Percentiles rank a stretch among this genome's conserved stretches.
phyloP scores from a whole-genome alignment of 1,140 invertebrate species.

The Ceratosolen solmsi region DNA sequence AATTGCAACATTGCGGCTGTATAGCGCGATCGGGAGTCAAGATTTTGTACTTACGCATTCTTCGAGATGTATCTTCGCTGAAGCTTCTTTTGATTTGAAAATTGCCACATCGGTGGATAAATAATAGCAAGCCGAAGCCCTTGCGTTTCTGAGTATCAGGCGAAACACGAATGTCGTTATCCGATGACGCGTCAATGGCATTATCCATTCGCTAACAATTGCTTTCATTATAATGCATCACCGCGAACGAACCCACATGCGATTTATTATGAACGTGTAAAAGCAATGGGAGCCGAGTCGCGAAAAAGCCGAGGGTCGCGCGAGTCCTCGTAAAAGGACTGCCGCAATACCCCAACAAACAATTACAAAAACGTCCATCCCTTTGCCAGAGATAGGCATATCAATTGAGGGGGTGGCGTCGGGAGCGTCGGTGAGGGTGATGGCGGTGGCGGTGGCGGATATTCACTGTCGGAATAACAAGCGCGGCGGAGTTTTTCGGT shows the following conservation, averaged over 20 bases:
- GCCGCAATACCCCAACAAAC: neutral
- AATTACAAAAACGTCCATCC: no score
- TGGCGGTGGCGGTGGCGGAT: neutral
- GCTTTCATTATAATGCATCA: no score
- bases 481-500: conserved; percentile 26
- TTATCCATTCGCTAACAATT: neutral
- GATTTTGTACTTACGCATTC: no score
- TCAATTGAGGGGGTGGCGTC: neutral
- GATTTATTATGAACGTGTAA: neutral
- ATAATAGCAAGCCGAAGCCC: no score
- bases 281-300: neutral
- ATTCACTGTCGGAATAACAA: conserved; percentile 32
- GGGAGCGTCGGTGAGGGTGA: neutral
- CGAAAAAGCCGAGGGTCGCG: neutral
- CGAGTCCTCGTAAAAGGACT: neutral
- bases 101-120: no score
- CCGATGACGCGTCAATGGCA: neutral
- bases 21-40: no score
- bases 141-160: no score
- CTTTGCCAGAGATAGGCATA: neutral
- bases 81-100: no score
- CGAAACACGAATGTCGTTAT: no score
- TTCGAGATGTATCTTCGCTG: no score
- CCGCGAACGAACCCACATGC: neutral
- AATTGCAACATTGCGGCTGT: no score